Conservation (phyloP, 2,888 invertebrate genomes). For the Lasioglossum zephyrum region DNA sequence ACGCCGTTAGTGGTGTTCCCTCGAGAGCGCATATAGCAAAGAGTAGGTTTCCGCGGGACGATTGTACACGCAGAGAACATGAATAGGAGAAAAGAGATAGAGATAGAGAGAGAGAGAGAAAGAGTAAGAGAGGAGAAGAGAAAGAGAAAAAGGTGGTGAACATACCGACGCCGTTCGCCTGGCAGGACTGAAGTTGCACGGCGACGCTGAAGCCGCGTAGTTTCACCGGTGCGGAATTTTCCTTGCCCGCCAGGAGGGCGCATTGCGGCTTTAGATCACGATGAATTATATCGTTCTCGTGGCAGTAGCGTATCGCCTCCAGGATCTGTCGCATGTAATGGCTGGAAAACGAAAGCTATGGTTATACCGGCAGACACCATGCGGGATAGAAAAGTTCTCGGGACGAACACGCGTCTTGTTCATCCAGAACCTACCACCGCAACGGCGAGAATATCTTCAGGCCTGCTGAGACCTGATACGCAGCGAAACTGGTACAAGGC, state of each 20-base stretch:
- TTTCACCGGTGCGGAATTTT: slow-evolving; percentile 99
- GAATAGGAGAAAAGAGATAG: background rate
- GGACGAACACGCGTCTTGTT: slow-evolving; percentile 21
- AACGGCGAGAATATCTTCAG: background rate
- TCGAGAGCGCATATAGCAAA: slow-evolving; percentile 64
- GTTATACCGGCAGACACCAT: slow-evolving; percentile 27
- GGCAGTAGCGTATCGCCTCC: slow-evolving; percentile 98
- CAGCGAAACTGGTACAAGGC: background rate
- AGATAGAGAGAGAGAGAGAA: background rate
- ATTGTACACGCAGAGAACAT: slow-evolving; percentile 42
- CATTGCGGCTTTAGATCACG: slow-evolving; percentile 99
- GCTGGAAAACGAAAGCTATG: slow-evolving; percentile 85
- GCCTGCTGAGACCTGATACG: slow-evolving; percentile 8
- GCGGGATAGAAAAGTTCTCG: background rate
- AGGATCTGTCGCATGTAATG: slow-evolving; percentile 99
- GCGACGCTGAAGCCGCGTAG: slow-evolving; percentile 99
- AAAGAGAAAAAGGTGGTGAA: slow-evolving; percentile 56
- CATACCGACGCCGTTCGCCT: slow-evolving; percentile 88
- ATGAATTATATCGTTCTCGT: slow-evolving; percentile 99
- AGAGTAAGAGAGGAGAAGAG: too few species aligned
- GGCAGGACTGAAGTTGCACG: slow-evolving; percentile 93
- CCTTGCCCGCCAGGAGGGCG: slow-evolving; percentile 96
- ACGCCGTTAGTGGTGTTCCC: slow-evolving; percentile 70
- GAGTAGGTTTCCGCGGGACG: slow-evolving; percentile 58
- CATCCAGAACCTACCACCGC: background rate